A percentile compares a stretch with the other conserved stretches of the same genome.
Conservation (phyloP, 2,888 invertebrate genomes). For the Melangyna quadrimaculata region DNA sequence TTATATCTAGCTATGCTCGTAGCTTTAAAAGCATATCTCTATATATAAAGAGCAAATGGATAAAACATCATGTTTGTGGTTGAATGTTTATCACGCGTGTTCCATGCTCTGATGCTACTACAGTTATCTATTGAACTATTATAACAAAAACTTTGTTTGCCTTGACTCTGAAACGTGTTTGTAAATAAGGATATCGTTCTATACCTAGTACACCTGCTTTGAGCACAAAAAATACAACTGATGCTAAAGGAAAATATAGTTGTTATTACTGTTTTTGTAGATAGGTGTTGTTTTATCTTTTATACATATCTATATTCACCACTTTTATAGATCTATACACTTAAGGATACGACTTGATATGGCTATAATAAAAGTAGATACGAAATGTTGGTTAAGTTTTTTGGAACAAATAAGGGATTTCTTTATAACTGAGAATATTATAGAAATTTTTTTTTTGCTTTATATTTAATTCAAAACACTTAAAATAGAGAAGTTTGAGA, state of each 20-base stretch:
- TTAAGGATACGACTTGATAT: neutral
- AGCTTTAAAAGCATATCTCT: neutral
- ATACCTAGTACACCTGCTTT: neutral
- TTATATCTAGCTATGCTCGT: neutral
- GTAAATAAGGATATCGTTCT: slow-evolving; percentile 28
- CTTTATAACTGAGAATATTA: neutral
- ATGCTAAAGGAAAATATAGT: slow-evolving; percentile 14
- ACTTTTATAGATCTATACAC: neutral
- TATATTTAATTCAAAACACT: neutral
- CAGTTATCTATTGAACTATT: slow-evolving; percentile 60
- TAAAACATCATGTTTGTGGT: slow-evolving; percentile 33
- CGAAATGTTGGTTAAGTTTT: neutral
- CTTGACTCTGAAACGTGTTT: slow-evolving; percentile 7
- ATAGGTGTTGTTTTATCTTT: slow-evolving; percentile 23
- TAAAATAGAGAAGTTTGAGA: neutral
- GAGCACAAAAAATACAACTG: neutral
- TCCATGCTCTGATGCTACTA: no score
- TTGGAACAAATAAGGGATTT: neutral
- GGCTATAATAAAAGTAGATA: neutral
- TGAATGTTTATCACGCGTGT: slow-evolving; percentile 44
- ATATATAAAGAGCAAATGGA: slow-evolving; percentile 4
- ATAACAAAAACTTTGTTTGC: slow-evolving; percentile 46
- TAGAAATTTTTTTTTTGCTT: neutral
- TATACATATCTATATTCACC: no score
- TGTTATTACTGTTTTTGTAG: slow-evolving; percentile 10